These are phyloP conservation scores for Hyaena hyaena DNA, from an alignment of 2,113 vertebrate genomes.

Conservation along the genomic window DNA sequence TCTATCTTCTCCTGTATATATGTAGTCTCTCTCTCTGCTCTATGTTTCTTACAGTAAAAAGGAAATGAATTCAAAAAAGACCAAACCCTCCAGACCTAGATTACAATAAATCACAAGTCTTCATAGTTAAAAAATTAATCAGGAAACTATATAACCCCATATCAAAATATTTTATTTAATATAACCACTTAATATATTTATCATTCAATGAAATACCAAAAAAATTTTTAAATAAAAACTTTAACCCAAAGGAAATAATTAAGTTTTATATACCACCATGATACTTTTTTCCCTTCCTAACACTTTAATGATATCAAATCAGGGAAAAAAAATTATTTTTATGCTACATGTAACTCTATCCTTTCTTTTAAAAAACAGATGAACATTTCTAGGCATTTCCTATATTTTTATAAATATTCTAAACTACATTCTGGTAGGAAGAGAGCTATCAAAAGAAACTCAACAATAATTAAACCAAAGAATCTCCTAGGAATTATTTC, in stretches of 20 bases:
- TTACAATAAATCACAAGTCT: slow-evolving; percentile 3
- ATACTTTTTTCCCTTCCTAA: neutral
- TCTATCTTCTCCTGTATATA: neutral
- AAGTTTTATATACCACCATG: neutral
- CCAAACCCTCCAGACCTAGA: neutral
- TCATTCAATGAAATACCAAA: neutral
- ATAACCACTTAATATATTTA: neutral
- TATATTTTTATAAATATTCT: slow-evolving; percentile 38
- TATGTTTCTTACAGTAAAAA: slow-evolving; percentile 17
- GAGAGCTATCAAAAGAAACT: neutral
- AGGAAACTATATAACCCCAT: neutral
- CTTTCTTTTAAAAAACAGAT: neutral
- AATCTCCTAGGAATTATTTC: neutral
- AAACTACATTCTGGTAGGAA: neutral
- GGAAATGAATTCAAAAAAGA: slow-evolving; percentile 10
- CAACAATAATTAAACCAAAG: slow-evolving; percentile 7
- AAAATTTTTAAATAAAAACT: slow-evolving; percentile 39
- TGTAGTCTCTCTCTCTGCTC: neutral
- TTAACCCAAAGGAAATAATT: neutral
- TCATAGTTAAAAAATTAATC: slow-evolving; percentile 11
- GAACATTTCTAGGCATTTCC: neutral
- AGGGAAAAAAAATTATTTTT: neutral
- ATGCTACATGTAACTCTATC: neutral
- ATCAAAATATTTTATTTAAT: slow-evolving; percentile 42
- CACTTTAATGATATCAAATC: neutral